Percentiles rank a stretch among this genome's conserved stretches.
These are phyloP conservation scores for Rhynchophorus ferrugineus DNA, from an alignment of 1,140 invertebrate genomes.

Conservation along the genomic window DNA sequence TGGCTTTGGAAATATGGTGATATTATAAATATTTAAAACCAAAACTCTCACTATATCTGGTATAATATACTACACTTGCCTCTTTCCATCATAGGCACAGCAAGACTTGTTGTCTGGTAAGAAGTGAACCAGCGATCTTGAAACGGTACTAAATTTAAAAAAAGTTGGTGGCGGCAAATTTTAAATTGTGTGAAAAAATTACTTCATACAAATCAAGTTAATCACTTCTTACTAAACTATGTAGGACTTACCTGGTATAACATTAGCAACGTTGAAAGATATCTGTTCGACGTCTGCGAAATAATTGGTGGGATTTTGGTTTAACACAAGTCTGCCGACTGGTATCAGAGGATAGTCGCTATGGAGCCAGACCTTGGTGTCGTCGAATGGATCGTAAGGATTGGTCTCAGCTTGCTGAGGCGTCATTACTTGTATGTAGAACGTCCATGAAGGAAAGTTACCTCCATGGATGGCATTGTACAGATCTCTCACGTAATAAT, in stretches of 20 bases:
- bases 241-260: conserved; percentile 62
- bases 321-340: conserved; percentile 76
- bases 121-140: too few species aligned
- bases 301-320: conserved; percentile 78
- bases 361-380: conserved; percentile 72
- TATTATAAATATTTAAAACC: too few species aligned
- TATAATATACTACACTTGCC: too few species aligned
- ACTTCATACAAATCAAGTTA: too few species aligned
- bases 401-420: conserved; percentile 45
- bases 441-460: conserved; percentile 62
- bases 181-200: too few species aligned
- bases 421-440: conserved; percentile 47
- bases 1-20: too few species aligned
- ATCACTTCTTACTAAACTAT: too few species aligned
- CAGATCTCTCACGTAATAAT: conserved; percentile 65
- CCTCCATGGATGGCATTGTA: conserved; percentile 65
- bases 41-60: too few species aligned
- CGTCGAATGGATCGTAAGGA: conserved; percentile 57
- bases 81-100: too few species aligned
- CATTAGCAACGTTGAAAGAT: conserved; percentile 75
- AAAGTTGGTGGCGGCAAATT: too few species aligned
- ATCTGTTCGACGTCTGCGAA: conserved; percentile 83
- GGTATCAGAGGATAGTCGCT: conserved; percentile 72
- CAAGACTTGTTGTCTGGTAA: too few species aligned
- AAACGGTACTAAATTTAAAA: too few species aligned